Evolutionary conservation across 2,888 invertebrate species (phyloP).

Genomic region (Amphimallon solstitiale): DNA sequence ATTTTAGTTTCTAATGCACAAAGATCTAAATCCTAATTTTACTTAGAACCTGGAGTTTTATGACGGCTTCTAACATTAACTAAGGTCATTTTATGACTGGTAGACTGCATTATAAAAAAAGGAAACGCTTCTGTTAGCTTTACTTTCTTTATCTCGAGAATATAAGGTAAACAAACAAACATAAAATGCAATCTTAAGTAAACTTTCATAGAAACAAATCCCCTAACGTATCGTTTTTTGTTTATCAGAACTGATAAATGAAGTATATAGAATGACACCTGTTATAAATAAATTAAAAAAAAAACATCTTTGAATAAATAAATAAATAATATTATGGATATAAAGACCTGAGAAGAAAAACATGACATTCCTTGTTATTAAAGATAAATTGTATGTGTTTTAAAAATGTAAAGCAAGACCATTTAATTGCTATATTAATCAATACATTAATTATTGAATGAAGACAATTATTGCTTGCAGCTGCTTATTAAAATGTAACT

Average conservation of each 20-base stretch:
- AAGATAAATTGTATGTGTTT: too few species aligned
- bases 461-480: not conserved
- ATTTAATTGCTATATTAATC: too few species aligned
- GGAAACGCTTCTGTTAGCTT: not conserved
- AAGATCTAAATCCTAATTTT: too few species aligned
- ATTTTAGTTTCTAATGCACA: too few species aligned
- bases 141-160: not conserved
- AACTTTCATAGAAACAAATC: conserved; percentile 20
- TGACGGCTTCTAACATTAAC: too few species aligned
- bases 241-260: conserved; percentile 2
- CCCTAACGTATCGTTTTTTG: not conserved
- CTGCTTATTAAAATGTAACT: not conserved
- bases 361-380: too few species aligned
- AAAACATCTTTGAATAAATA: not conserved
- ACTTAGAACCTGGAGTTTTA: too few species aligned
- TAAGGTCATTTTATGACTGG: too few species aligned
- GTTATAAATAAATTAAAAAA: conserved; percentile 2
- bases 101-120: not conserved
- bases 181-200: conserved; percentile 24
- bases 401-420: too few species aligned
- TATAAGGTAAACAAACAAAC: conserved; percentile 8
- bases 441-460: not conserved
- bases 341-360: too few species aligned
- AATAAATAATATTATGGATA: not conserved
- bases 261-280: conserved; percentile 18